Percentiles rank a stretch among this genome's conserved stretches.
Evolutionary conservation across 2,888 invertebrate genomes (phyloP).

Genomic region (Protonemura montana): DNA sequence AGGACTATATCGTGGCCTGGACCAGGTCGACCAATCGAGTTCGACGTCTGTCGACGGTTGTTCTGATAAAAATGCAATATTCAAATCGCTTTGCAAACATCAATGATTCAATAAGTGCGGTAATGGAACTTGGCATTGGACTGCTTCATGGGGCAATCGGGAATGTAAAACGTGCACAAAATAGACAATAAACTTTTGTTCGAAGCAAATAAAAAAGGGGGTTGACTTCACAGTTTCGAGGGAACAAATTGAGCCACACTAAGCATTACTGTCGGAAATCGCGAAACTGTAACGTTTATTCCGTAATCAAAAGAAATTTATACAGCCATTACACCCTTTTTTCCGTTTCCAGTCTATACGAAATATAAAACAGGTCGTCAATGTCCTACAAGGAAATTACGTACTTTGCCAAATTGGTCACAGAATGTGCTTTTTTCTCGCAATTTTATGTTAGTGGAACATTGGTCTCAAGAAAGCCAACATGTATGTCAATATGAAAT

Average conservation of each 20-base stretch:
- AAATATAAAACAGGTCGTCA: not conserved
- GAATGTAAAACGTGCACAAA: not conserved
- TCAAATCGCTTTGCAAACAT: slow-evolving; percentile 12
- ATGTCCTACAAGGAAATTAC: not conserved
- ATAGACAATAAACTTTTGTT: slow-evolving; percentile 12
- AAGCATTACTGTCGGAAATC: slow-evolving; percentile 4
- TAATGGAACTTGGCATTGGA: not conserved
- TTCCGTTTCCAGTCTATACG: not conserved
- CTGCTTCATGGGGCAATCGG: slow-evolving; percentile 7
- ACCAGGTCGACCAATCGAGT: not conserved
- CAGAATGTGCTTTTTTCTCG: not conserved
- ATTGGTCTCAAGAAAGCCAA: not conserved
- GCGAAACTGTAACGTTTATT: not conserved
- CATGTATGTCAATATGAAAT: not conserved
- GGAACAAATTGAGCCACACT: not conserved
- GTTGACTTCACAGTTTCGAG: not conserved
- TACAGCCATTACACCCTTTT: not conserved
- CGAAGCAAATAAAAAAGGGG: slow-evolving; percentile 5
- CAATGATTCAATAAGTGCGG: slow-evolving; percentile 12
- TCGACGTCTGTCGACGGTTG: not conserved
- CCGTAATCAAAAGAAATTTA: not conserved
- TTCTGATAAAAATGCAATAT: slow-evolving; percentile 3
- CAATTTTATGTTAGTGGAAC: not conserved
- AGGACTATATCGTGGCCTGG: not conserved
- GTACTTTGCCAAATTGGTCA: not conserved